These are phyloP conservation scores for Campoletis sonorensis DNA, from an alignment of 1,140 invertebrate species.

Conservation along the genomic window DNA sequence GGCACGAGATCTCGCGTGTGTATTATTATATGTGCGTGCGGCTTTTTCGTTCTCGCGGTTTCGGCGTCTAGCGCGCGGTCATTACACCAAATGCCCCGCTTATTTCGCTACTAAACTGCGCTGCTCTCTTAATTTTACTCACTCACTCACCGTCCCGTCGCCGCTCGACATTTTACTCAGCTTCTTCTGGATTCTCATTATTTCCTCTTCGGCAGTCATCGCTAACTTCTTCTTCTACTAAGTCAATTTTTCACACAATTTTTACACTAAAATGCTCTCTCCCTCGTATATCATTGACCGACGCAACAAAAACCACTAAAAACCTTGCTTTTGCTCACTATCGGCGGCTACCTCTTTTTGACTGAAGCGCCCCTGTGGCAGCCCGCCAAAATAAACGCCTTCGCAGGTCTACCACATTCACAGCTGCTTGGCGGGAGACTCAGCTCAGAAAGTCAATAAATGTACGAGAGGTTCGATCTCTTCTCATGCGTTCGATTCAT, in stretches of 20 bases:
- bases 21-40: too few species aligned
- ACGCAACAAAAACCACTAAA: neutral
- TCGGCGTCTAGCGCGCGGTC: conserved; percentile 18
- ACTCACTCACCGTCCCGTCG: conserved; percentile 87
- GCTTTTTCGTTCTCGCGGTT: neutral
- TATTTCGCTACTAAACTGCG: conserved; percentile 7
- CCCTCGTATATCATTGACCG: neutral
- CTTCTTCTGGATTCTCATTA: conserved; percentile 95
- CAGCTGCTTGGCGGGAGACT: too few species aligned
- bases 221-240: conserved; percentile 56
- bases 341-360: too few species aligned
- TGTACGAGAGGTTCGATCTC: too few species aligned
- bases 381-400: too few species aligned
- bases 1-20: too few species aligned
- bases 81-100: neutral
- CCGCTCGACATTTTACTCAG: conserved; percentile 94
- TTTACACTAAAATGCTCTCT: neutral
- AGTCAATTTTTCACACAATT: conserved; percentile 22
- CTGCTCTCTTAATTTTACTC: conserved; percentile 61
- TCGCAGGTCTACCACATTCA: too few species aligned
- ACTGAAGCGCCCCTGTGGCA: too few species aligned
- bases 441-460: too few species aligned
- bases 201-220: conserved; percentile 95
- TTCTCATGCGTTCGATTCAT: too few species aligned
- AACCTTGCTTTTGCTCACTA: too few species aligned